Percentiles rank a stretch among this genome's conserved stretches.
Conservation (phyloP, 2,888 invertebrate genomes). For the Polydrusus pterygomalis region DNA sequence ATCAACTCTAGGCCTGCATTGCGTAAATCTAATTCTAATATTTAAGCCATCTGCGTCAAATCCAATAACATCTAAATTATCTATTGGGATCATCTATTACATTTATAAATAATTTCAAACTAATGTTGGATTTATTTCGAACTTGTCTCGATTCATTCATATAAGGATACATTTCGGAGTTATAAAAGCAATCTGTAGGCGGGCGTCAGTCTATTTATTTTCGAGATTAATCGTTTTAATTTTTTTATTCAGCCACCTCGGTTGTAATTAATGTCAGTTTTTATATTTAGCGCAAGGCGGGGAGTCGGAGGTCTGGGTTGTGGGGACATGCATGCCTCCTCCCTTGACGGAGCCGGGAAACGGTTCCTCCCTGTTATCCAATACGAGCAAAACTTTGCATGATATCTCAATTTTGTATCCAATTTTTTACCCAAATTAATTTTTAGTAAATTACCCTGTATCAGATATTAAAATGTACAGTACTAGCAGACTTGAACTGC, state of each 20-base stretch:
- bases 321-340: too few relatives aligned
- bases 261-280: neutral
- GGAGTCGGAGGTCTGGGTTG: too few relatives aligned
- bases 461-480: too few relatives aligned
- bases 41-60: conserved; percentile 26
- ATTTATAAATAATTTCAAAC: conserved; percentile 34
- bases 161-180: conserved; percentile 31
- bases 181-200: conserved; percentile 33
- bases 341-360: too few relatives aligned
- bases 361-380: too few relatives aligned
- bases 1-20: conserved; percentile 17
- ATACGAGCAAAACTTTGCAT: too few relatives aligned
- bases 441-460: too few relatives aligned
- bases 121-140: conserved; percentile 39
- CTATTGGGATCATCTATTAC: conserved; percentile 38
- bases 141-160: conserved; percentile 39
- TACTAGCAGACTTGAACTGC: too few relatives aligned
- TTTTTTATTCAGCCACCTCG: neutral
- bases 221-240: conserved; percentile 14
- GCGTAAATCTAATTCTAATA: conserved; percentile 30
- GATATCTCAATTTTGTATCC: too few relatives aligned
- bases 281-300: neutral
- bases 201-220: conserved; percentile 40
- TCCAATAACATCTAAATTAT: conserved; percentile 39
- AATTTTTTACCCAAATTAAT: too few relatives aligned